Base-by-base conservation (phyloP, 2,797 vertebrate genomes). In the Neosilurus mollespiculum region DNA sequence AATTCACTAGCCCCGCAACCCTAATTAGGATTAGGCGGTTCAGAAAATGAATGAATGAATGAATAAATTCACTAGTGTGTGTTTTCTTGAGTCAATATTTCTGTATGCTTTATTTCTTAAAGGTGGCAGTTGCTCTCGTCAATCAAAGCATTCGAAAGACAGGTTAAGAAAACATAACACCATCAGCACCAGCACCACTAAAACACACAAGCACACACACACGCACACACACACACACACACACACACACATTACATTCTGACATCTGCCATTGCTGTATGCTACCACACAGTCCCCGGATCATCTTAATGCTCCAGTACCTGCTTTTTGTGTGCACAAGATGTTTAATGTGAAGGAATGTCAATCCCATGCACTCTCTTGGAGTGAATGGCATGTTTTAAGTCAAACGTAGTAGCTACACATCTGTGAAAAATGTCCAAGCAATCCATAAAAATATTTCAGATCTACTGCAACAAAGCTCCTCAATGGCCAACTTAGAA, bases 381-480 rank as follows among this genome's bases (percentile, higher is more conserved):
- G 67, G 54, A 59, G 54, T 24, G 11, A 34, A 81, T 59, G 54
- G 81, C 76, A 77, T 53, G 73, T 78, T 37, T 84, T 78, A 62
- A 34, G 73, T 81, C 70, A 67, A 81, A 54, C 84, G 82, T 86
- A 66, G 78, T 82, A 87, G 66, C 66, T 77, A 43, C 80, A 85
- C 85, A 86, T 87, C 37, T 85, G 81, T 78, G 79, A 78, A 78
- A 88, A 85, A 78, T 83, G 76, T 87, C 81, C 34, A 58, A 30
- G 78, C 72, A 76, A 78, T 49, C 77, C 56, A 71, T 83, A 76
- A 85, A 85, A 75, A 79, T 62, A 72, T 61, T 70, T 80, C 66
- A 80, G 81, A 86, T 88, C 66, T 80, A 81, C 61, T 77, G 65
- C 77, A 71, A 64, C 80, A 81, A 64, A 84, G 59, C 80, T 58